These are phyloP conservation scores for Bovichtus variegatus DNA, from an alignment of 2,797 vertebrate genomes.

Conservation along the genomic window DNA sequence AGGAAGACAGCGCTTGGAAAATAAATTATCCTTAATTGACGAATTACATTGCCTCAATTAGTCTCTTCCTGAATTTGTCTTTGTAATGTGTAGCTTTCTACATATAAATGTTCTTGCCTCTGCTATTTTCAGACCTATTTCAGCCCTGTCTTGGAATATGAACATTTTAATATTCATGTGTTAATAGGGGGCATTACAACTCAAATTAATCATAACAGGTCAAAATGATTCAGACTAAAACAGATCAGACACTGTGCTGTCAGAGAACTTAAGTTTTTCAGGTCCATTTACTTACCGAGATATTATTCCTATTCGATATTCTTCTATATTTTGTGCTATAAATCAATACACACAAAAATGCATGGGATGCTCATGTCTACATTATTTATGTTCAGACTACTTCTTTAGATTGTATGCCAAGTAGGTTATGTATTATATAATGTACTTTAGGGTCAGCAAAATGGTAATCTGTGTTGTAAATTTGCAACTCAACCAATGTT, in stretches of 20 bases:
- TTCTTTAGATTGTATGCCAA: not conserved
- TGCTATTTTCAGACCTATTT: slow-evolving; percentile 84
- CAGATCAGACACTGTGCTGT: slow-evolving; percentile 42
- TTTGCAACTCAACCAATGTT: not conserved
- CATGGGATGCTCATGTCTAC: not conserved
- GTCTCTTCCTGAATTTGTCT: slow-evolving; percentile 84
- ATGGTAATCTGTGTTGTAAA: not conserved
- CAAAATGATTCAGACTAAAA: slow-evolving; percentile 51
- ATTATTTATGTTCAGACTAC: not conserved
- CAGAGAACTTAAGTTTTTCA: slow-evolving; percentile 28
- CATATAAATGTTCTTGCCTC: slow-evolving; percentile 80
- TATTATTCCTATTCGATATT: not conserved
- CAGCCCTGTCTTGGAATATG: slow-evolving; percentile 70
- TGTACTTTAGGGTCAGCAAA: not conserved
- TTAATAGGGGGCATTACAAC: slow-evolving; percentile 78
- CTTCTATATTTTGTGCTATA: not conserved
- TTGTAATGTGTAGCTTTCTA: slow-evolving; percentile 81
- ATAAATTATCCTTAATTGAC: slow-evolving; percentile 87
- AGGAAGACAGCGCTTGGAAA: slow-evolving; percentile 79
- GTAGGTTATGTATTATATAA: not conserved
- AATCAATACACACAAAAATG: slow-evolving; percentile 2
- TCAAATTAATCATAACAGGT: slow-evolving; percentile 68
- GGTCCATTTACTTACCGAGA: slow-evolving; percentile 23
- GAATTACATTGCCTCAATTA: slow-evolving; percentile 86
- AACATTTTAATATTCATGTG: slow-evolving; percentile 81